These are phyloP conservation scores for Disparrhopalites patrizii DNA, from an alignment of 2,888 invertebrate genomes.

Conservation along the genomic window DNA sequence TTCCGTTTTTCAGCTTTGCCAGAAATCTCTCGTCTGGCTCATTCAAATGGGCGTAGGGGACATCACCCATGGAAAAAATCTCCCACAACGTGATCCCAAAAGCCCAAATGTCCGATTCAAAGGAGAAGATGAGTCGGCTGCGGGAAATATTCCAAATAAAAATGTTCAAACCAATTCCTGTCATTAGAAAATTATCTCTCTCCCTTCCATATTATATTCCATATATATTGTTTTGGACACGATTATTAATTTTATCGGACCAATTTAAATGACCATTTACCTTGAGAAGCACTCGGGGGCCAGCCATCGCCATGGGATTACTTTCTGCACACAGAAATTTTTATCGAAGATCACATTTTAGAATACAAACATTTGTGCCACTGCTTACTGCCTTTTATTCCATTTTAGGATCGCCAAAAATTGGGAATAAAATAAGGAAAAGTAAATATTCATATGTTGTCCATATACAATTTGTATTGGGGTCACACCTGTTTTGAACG, in stretches of 20 bases:
- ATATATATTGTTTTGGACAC: no score
- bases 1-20: neutral
- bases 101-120: conserved; percentile 17
- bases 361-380: neutral
- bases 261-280: no score
- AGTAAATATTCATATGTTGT: neutral
- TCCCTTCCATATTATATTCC: no score
- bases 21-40: neutral
- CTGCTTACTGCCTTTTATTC: neutral
- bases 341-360: neutral
- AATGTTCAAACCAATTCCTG: no score
- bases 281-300: conserved; percentile 7
- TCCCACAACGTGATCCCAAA: conserved; percentile 11
- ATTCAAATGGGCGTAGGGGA: neutral
- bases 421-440: neutral
- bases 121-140: conserved; percentile 2
- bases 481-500: neutral
- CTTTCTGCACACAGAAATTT: neutral
- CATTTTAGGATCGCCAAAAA: neutral
- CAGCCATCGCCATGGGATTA: conserved; percentile 16
- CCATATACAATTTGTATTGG: no score
- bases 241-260: no score
- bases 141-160: no score
- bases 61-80: conserved; percentile 8
- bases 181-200: no score